A percentile compares a stretch with the other conserved stretches of the same genome.
Conservation (phyloP, 2,888 invertebrate genomes). For the Hyposoter dolosus region DNA sequence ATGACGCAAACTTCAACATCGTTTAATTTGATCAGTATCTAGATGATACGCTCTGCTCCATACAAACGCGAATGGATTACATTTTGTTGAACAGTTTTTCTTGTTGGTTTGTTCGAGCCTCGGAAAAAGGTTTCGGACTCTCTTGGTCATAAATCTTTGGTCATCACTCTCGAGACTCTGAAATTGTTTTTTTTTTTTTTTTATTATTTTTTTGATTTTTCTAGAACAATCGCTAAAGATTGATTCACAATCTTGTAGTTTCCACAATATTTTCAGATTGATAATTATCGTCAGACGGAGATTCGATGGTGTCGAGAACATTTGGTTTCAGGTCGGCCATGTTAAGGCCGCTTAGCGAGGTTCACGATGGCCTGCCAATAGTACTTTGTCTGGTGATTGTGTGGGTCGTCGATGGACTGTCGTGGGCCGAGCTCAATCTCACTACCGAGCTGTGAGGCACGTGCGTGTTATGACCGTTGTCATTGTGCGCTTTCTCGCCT, state of each 20-base stretch:
- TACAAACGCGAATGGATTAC: constrained; percentile 33
- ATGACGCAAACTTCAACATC: too few relatives aligned
- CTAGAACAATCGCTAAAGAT: background rate
- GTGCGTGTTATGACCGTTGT: constrained; percentile 73
- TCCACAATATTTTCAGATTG: background rate
- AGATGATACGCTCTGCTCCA: background rate
- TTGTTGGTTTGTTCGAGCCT: background rate
- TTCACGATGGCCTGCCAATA: constrained; percentile 67
- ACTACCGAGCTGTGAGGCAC: constrained; percentile 75
- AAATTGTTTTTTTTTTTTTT: background rate
- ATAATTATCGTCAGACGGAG: constrained; percentile 28
- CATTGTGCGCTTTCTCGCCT: constrained; percentile 72
- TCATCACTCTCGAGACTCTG: background rate
- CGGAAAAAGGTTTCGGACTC: background rate
- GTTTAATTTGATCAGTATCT: constrained; percentile 28
- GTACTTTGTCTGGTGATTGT: constrained; percentile 74
- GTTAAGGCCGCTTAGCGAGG: constrained; percentile 59
- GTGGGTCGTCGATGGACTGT: constrained; percentile 74
- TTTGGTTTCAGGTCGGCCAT: constrained; percentile 60
- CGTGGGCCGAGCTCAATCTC: constrained; percentile 75
- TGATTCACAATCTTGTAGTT: constrained; percentile 53
- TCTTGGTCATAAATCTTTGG: constrained; percentile 3
- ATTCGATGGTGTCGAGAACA: constrained; percentile 41
- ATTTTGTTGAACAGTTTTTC: background rate
- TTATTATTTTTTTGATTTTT: background rate